A percentile compares a stretch with the other conserved stretches of the same genome.
These are phyloP conservation scores for Gymnocheta viridis DNA, from an alignment of 2,888 invertebrate genomes.

Conservation along the genomic window DNA sequence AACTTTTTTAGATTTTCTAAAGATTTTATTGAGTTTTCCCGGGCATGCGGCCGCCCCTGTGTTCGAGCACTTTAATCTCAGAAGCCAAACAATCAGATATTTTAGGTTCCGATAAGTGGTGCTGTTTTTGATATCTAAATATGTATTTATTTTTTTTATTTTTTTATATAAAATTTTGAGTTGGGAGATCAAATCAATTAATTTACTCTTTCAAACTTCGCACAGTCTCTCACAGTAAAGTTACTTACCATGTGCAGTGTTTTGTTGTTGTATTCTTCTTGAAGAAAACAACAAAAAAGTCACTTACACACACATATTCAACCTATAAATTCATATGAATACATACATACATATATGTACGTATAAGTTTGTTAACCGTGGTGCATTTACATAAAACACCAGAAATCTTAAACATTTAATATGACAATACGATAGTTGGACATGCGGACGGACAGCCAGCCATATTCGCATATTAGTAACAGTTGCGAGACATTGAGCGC, in stretches of 20 bases:
- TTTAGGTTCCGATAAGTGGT: too few relatives aligned
- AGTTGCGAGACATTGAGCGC: conserved; percentile 16
- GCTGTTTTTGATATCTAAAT: too few relatives aligned
- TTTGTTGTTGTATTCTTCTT: conserved; percentile 22
- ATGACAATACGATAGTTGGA: conserved; percentile 34
- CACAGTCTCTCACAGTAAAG: not conserved
- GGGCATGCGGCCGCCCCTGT: too few relatives aligned
- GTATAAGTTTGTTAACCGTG: not conserved
- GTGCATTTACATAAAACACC: not conserved
- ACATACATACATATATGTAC: not conserved
- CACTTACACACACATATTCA: conserved; percentile 11
- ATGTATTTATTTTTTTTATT: too few relatives aligned
- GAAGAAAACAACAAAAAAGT: conserved; percentile 22
- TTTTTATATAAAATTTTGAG: too few relatives aligned
- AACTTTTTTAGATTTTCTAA: too few relatives aligned
- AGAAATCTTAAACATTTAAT: conserved; percentile 33
- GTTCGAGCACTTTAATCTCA: too few relatives aligned
- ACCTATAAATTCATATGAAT: not conserved
- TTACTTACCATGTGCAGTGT: not conserved
- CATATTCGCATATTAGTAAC: conserved; percentile 9
- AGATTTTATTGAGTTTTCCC: too few relatives aligned
- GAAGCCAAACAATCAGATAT: too few relatives aligned
- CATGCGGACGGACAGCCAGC: not conserved
- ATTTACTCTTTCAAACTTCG: not conserved
- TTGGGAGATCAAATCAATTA: not conserved